Percentiles rank a stretch among this genome's conserved stretches.
These are phyloP conservation scores for Anas bernieri DNA, from an alignment of 2,797 vertebrate species.

Conservation along the genomic window DNA sequence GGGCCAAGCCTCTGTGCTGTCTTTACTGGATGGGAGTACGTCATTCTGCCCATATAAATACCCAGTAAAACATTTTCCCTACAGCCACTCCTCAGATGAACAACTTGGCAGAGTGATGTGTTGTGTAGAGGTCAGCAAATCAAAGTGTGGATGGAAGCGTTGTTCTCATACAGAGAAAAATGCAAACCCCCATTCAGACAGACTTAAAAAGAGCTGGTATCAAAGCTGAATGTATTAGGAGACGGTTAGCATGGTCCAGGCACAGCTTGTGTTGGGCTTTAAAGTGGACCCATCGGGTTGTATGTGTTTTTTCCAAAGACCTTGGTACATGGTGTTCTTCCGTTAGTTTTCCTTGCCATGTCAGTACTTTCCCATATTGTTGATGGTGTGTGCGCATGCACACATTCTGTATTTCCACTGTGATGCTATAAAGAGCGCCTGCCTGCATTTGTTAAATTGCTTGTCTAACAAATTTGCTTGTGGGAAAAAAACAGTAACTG, in stretches of 20 bases:
- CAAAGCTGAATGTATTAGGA: background rate
- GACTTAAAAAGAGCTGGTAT: background rate
- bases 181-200: background rate
- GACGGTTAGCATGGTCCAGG: background rate
- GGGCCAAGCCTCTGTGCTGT: background rate
- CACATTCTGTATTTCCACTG: background rate
- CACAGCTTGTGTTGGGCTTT: background rate
- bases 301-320: background rate
- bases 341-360: background rate
- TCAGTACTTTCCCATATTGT: background rate
- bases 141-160: background rate
- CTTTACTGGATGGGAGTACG: background rate
- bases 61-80: background rate
- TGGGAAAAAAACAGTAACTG: background rate
- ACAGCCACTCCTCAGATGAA: background rate
- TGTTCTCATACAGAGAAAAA: background rate
- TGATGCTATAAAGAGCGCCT: background rate
- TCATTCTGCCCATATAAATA: background rate
- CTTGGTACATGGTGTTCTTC: background rate
- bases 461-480: background rate
- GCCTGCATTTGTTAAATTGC: background rate
- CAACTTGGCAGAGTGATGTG: background rate
- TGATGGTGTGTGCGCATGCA: background rate
- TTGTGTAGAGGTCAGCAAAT: background rate
- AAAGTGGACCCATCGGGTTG: background rate